phyloP scores from a whole-genome alignment of 2,113 vertebrate genomes.

The Symphodus melops region DNA sequence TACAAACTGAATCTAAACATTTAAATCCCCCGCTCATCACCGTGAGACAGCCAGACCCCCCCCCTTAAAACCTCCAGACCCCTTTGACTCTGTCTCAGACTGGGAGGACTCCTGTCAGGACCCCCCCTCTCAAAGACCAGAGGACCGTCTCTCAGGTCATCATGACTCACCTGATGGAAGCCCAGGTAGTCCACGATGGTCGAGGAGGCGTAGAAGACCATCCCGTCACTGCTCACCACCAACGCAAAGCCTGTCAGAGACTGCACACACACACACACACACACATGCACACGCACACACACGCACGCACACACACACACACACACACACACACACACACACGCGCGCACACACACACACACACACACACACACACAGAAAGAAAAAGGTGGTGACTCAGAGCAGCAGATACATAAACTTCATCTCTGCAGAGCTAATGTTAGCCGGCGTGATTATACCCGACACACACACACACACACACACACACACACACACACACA shows the following conservation, averaged over 20 bases:
- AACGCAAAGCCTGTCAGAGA: conserved; percentile 94
- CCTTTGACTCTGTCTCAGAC: no score
- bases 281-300: no score
- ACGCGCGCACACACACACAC: conserved; percentile 49
- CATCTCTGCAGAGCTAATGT: conserved; percentile 6
- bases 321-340: conserved; percentile 28
- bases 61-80: no score
- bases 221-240: conserved; percentile 95
- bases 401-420: conserved; percentile 32
- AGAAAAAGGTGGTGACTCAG: conserved; percentile 27
- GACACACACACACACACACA: background rate
- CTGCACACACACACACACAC: conserved; percentile 80
- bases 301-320: conserved; percentile 47
- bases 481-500: background rate
- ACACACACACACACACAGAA: conserved; percentile 16
- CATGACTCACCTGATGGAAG: conserved; percentile 98
- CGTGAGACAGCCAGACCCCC: no score
- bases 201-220: conserved; percentile 95
- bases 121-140: no score
- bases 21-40: no score
- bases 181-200: conserved; percentile 96
- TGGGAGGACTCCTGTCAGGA: no score
- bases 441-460: background rate
- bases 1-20: no score
- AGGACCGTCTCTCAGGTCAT: no score